These are phyloP conservation scores for Bubalus kerabau DNA, from an alignment of 2,113 vertebrate genomes.

Conservation along the genomic window DNA sequence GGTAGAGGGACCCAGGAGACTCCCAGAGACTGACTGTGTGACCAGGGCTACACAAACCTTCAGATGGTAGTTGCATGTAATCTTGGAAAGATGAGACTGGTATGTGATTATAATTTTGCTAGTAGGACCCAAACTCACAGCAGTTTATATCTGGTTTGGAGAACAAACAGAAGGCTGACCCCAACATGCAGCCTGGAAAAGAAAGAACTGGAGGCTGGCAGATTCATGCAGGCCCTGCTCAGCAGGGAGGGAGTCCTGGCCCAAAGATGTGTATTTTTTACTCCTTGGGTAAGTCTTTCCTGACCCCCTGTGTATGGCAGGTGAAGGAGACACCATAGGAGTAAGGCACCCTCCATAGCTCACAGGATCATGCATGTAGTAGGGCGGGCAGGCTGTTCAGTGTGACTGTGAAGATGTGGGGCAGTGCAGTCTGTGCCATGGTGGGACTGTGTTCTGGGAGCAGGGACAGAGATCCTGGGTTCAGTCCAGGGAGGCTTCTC, in stretches of 20 bases:
- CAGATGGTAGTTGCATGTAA: not conserved
- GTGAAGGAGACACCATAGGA: rapidly evolving
- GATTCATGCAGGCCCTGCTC: not conserved
- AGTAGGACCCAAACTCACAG: not conserved
- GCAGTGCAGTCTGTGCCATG: rapidly evolving
- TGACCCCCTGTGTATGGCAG: not conserved
- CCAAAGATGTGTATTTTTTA: not conserved
- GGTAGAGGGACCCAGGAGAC: not conserved
- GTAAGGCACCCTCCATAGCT: not conserved
- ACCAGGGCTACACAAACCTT: not conserved
- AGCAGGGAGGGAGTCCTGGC: not conserved
- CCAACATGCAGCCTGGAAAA: not conserved
- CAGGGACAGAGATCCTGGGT: not conserved
- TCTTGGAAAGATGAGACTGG: not conserved
- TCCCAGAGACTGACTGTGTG: not conserved
- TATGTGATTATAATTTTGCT: not conserved
- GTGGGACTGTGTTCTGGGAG: not conserved
- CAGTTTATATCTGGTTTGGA: not conserved
- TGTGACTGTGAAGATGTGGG: not conserved
- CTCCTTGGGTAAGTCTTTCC: not conserved
- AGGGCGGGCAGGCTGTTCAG: not conserved
- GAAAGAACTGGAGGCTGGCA: not conserved
- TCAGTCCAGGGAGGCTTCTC: not conserved
- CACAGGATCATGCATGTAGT: rapidly evolving
- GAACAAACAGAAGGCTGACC: not conserved